Evolutionary conservation across 2,113 vertebrate species (phyloP), one percentile per base, ranked within the genome.

Genomic region (Microtus ochrogaster): DNA sequence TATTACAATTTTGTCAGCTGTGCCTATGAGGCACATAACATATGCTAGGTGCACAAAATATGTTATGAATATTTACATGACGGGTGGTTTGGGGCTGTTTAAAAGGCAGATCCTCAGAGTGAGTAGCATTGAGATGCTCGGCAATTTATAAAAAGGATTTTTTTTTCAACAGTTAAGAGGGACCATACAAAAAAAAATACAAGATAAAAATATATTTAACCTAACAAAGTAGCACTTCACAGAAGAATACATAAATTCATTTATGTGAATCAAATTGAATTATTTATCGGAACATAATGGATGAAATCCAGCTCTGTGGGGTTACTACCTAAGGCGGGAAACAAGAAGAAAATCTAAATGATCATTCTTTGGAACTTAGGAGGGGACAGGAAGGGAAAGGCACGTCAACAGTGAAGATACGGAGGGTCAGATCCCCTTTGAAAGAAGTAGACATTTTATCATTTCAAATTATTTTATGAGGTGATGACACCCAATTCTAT

Each of bases 151-250:
- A 81, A 86, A 87, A 30, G 0, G 7, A 28, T 61, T 19, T 58
- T 78, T 78, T 76, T 63, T 66, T 12, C 52, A 68, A 73, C 68
- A 94, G 22, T 78, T 94, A 96, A 91, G 79, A 93, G 11, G 41
- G 6, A 93, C 87, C 26, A 68, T 68, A 94, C 66, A 81, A 85
- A 84, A 52, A 52, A 85, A 93, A 96, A 93, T 90, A 95, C 44
- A 61, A 92, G 85, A 85, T 92, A 88, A 97, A 93, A 95, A 92
- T 83, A 66, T 52, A 84, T 88, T 94, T 82, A 92, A 74, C 82
- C 74, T 66, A 79, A 88, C 47, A 96, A 95, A 96, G 94, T 21
- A 92, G 61, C 66, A 94, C 36, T 93, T 90, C 55, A 76, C 7
- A 19, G 76, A 78, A 77, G 65, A 89, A 93, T 61, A 93, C 21